phyloP scores from a whole-genome alignment of 1,140 invertebrate genomes.

The Aphaenogaster rudis region DNA sequence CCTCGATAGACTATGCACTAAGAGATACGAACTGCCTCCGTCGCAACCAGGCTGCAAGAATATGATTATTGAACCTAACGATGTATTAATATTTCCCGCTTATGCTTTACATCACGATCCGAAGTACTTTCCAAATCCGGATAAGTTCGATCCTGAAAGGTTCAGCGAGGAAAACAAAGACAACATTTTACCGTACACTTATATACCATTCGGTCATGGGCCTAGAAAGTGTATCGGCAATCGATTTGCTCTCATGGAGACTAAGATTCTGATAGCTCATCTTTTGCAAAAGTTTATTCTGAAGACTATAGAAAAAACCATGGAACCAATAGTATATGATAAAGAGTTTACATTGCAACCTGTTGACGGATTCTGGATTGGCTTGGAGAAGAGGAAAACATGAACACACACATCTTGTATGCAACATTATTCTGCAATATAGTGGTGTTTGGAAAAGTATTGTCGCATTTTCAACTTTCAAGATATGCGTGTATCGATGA shows the following conservation, averaged over 20 bases:
- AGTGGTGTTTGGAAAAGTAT: neutral
- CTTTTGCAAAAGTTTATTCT: constrained; percentile 79
- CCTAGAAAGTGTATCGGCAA: constrained; percentile 81
- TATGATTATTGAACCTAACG: constrained; percentile 52
- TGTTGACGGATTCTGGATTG: constrained; percentile 79
- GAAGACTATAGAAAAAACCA: constrained; percentile 69
- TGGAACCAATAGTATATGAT: constrained; percentile 72
- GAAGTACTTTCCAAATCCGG: constrained; percentile 81
- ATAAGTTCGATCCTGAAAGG: constrained; percentile 85
- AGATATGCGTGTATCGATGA: neutral
- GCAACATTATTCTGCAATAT: neutral
- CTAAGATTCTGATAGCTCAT: constrained; percentile 78
- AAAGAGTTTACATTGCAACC: constrained; percentile 74
- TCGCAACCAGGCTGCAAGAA: constrained; percentile 21
- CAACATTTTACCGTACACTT: constrained; percentile 83
- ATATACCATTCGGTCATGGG: constrained; percentile 88
- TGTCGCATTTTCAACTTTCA: neutral
- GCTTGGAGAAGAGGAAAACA: constrained; percentile 69
- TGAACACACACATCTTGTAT: neutral
- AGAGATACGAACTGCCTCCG: constrained; percentile 80
- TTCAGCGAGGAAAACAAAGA: constrained; percentile 82
- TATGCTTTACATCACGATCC: constrained; percentile 78
- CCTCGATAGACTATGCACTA: constrained; percentile 84
- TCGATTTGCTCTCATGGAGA: constrained; percentile 83
- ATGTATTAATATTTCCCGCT: constrained; percentile 68